Evolutionary conservation across 2,113 vertebrate species (phyloP).

Genomic region (Carlito syrichta): DNA sequence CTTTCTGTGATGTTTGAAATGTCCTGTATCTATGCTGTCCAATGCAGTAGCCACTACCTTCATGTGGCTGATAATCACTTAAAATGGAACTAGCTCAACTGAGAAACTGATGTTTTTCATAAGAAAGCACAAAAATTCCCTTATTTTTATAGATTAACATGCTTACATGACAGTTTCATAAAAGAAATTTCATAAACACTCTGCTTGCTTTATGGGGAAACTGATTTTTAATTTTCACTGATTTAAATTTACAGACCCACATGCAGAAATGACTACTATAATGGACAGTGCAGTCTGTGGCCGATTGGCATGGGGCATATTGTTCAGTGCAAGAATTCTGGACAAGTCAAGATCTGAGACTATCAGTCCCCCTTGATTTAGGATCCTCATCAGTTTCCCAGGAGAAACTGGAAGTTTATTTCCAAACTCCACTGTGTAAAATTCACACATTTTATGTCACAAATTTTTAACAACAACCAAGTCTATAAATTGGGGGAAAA

Average conservation of each 20-base stretch:
- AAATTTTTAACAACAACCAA: too few relatives aligned
- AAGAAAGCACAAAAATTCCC: conserved; percentile 3
- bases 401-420: not conserved
- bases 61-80: not conserved
- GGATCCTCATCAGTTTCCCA: not conserved
- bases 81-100: not conserved
- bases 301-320: not conserved
- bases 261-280: not conserved
- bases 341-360: not conserved
- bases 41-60: not conserved
- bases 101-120: not conserved
- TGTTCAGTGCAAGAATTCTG: not conserved
- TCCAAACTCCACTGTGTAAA: not conserved
- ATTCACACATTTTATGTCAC: not conserved
- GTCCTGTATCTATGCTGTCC: not conserved
- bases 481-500: too few relatives aligned
- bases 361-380: not conserved
- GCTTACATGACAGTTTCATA: not conserved
- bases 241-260: not conserved
- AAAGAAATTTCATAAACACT: conserved; percentile 29
- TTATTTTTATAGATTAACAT: not conserved
- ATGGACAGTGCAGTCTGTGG: not conserved
- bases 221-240: not conserved
- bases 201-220: not conserved
- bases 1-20: not conserved